Base-by-base conservation (phyloP, 2,888 invertebrate genomes). In the Calephelis perditalis region DNA sequence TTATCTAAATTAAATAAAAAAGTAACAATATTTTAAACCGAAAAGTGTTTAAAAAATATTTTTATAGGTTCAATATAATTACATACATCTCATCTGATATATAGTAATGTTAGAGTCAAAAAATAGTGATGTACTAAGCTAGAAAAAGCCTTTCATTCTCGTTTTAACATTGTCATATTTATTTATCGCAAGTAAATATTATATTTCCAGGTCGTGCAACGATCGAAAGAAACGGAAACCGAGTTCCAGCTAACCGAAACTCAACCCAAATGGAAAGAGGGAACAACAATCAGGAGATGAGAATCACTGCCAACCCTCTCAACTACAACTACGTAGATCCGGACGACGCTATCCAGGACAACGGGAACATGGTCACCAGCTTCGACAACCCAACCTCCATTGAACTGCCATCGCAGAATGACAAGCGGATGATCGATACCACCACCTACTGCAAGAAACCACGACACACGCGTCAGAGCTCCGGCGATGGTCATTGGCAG, bases 301-400 rank as follows among this genome's bases (percentile, higher is more conserved):
- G 96, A 63, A 96, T 96, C 68, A 96, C 96, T 36, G 91, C 93
- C 63, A 96, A 96, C 82, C 96, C 96, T 0, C 91, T 96, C 69
- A 94, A 91, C 79, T 91, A 91, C 74, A 94, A 93, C 79, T 95
- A 94, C 76, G 92, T 92, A 26, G 93, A 93, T 69, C 94, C 94
- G 0, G 93, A 93, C 46, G 93, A 94, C 77, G 92, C 92, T 8
- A 91, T 92, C 61, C 79, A 81, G 11, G 88, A 86, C 68, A 82
- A 91, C 59, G 90, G 89, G 2, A 87, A 90, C 69, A 89, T 92
- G 82, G 92, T 92, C 59, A 94, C 94, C 63, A 94, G 95, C 68
- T 95, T 95, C 78, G 95, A 95, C 76, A 95, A 94, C 83, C 94
- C 94, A 0, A 94, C 93, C 75, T 94, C 94, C 66, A 93, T 94